A percentile compares a stretch with the other conserved stretches of the same genome.
These are phyloP conservation scores for Gymnorhina tibicen DNA, from an alignment of 2,113 vertebrate species.

Conservation along the genomic window DNA sequence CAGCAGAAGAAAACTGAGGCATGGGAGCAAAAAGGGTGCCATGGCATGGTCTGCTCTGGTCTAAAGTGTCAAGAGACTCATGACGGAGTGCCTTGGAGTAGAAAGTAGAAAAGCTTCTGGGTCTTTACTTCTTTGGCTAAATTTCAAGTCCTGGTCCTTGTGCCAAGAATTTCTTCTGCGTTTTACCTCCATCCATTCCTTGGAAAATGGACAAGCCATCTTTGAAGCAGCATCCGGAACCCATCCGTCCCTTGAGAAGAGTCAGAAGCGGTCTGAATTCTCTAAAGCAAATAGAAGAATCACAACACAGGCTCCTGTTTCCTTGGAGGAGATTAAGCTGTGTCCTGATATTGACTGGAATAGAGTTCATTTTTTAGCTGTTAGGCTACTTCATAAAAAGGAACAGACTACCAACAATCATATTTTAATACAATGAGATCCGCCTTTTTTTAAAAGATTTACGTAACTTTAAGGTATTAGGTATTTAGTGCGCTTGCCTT, in stretches of 20 bases:
- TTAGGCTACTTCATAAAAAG: neutral
- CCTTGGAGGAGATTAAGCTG: neutral
- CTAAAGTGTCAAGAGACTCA: neutral
- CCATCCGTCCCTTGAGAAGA: rapidly evolving
- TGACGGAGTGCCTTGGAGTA: neutral
- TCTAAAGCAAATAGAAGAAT: neutral
- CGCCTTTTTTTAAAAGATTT: neutral
- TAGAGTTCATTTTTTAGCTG: neutral
- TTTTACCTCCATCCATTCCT: neutral
- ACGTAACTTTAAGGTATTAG: neutral
- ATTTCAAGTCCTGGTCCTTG: neutral
- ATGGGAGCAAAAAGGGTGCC: neutral
- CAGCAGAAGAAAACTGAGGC: neutral
- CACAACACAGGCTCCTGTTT: neutral
- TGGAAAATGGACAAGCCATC: neutral
- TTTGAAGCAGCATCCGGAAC: neutral
- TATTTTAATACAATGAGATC: neutral
- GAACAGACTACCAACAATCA: neutral
- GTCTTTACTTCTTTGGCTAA: neutral
- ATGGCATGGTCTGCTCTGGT: neutral
- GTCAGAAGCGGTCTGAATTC: neutral
- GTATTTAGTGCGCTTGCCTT: neutral
- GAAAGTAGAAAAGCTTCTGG: neutral
- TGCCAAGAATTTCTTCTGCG: neutral
- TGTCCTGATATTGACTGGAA: neutral